Evolutionary conservation across 2,113 vertebrate species (phyloP), one percentile per base, ranked within the genome.

Genomic region (Xiphophorus hellerii): DNA sequence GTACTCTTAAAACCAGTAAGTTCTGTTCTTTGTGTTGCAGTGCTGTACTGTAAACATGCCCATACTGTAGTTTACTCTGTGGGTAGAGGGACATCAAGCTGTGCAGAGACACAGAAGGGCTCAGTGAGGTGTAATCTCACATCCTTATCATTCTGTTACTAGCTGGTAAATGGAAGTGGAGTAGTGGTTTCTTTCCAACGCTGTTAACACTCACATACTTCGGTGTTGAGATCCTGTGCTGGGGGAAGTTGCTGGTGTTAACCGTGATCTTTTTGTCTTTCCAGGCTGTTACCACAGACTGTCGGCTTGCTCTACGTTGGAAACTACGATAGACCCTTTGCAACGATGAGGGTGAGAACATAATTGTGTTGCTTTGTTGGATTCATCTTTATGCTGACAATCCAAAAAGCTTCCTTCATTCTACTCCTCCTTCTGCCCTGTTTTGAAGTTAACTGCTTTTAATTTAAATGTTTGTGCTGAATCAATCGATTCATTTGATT

Each of bases 241-340:
- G 66, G 61, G 69, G 54, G 73, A 66, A 67, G 39, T 44, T 30
- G 0, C 25, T 9, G 71, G 72, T 84, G 81, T 83, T 91, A 90
- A 93, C 72, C 42, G 11, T 62, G 63, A 72, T 88, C 69, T 82
- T 86, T 92, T 89, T 92, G 70, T 94, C 91, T 94, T 88, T 91
- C 35, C 92, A 99, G 98, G 92, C 92, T 99, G 75, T 89, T 99
- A 76, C 93, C 97, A 77, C 94, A 97, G 94, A 98, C 95, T 76
- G 93, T 98, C 88, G 97, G 98, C 77, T 91, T 99, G 87, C 97
- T 99, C 77, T 99, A 96, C 88, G 98, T 99, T 90, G 96, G 98
- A 93, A 96, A 90, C 94, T 97, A 96, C 83, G 97, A 99, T 87
- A 96, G 92, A 90, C 98, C 98, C 83, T 99, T 99, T 95, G 96